phyloP scores from a whole-genome alignment of 2,797 vertebrate genomes.

The Amphiprion clarkii region DNA sequence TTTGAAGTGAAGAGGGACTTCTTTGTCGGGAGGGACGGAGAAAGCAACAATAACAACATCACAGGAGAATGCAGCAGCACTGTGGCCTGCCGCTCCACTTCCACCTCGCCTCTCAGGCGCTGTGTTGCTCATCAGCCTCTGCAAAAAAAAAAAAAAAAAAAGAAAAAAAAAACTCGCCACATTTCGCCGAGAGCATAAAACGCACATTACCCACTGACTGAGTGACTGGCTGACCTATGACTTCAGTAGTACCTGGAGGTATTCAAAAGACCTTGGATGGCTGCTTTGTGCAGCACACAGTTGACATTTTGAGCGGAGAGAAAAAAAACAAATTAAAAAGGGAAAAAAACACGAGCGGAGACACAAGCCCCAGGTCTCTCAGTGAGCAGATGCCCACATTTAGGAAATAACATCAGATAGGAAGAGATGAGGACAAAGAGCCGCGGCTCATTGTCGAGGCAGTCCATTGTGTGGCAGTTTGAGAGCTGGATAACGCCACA shows the following conservation, averaged over 20 bases:
- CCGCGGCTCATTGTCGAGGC: conserved; percentile 73
- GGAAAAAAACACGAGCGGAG: conserved; percentile 17
- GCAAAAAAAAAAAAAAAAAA: conserved; percentile 21
- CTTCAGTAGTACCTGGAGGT: conserved; percentile 79
- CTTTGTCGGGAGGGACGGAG: conserved; percentile 54
- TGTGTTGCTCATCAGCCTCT: conserved; percentile 59
- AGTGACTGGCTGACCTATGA: conserved; percentile 82
- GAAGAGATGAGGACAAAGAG: conserved; percentile 76
- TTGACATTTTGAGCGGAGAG: conserved; percentile 77
- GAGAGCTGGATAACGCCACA: conserved; percentile 73
- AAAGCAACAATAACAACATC: conserved; percentile 72
- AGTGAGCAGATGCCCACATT: conserved; percentile 75
- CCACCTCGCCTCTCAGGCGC: conserved; percentile 50
- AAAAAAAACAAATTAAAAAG: conserved; percentile 31
- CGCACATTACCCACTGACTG: conserved; percentile 76
- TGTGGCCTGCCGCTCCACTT: conserved; percentile 56
- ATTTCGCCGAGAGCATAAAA: conserved; percentile 73
- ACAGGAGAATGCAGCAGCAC: conserved; percentile 47
- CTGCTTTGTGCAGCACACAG: conserved; percentile 65
- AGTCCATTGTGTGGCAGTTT: conserved; percentile 77
- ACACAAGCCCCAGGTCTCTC: conserved; percentile 60
- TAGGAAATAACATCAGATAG: conserved; percentile 78
- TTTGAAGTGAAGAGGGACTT: conserved; percentile 81
- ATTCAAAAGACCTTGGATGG: conserved; percentile 75
- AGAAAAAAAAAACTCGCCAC: conserved; percentile 34